A percentile compares a stretch with the other conserved stretches of the same genome.
Conservation (phyloP, 2,888 invertebrate genomes). For the Campopleginae sp. region DNA sequence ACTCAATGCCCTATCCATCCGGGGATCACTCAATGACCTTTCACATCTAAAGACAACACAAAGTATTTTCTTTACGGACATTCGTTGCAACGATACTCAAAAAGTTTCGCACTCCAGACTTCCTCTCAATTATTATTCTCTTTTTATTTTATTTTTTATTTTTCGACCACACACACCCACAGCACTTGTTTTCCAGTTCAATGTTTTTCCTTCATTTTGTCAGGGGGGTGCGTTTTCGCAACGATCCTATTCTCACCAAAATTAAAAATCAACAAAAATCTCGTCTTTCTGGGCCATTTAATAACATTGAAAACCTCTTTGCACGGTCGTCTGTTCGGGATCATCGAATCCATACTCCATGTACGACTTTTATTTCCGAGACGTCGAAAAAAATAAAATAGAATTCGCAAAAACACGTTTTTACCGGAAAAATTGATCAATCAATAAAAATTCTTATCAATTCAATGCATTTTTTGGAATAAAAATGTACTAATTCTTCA, state of each 20-base stretch:
- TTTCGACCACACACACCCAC: conserved; percentile 13
- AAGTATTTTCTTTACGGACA: conserved; percentile 64
- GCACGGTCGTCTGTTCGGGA: neutral
- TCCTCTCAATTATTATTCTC: conserved; percentile 29
- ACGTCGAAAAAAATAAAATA: neutral
- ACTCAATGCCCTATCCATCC: conserved; percentile 21
- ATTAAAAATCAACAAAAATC: neutral
- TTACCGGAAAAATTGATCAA: neutral
- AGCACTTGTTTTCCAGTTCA: conserved; percentile 30
- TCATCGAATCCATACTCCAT: neutral
- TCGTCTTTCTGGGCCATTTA: neutral
- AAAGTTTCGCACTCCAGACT: conserved; percentile 51
- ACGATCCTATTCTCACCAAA: neutral
- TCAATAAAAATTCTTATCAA: neutral
- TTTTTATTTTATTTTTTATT: conserved; percentile 19
- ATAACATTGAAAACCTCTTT: neutral
- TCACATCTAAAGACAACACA: conserved; percentile 66
- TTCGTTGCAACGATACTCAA: conserved; percentile 65
- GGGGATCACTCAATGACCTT: conserved; percentile 49
- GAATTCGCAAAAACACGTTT: neutral
- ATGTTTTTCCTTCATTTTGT: conserved; percentile 5
- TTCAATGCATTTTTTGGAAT: neutral
- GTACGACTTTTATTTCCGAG: conserved; percentile 34
- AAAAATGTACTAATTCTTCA: neutral
- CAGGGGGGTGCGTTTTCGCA: neutral